phyloP scores from a whole-genome alignment of 2,113 vertebrate species.

The Myotis brandtii region DNA sequence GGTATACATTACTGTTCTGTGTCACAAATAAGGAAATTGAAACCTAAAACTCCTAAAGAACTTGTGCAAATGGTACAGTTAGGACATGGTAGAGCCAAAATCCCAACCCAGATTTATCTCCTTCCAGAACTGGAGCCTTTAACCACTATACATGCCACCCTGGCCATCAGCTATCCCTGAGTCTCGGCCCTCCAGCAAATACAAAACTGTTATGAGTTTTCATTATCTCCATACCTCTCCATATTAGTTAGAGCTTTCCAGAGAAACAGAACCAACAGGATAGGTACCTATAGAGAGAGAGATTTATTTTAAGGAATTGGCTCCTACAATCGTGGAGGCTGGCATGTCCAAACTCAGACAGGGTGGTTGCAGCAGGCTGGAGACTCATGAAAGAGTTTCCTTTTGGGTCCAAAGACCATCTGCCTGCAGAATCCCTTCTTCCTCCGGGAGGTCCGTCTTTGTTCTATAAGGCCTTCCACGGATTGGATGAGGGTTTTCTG shows the following conservation, averaged over 20 bases:
- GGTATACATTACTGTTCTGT: background rate
- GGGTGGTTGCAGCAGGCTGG: background rate
- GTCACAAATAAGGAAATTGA: background rate
- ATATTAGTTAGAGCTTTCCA: background rate
- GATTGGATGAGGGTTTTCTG: background rate
- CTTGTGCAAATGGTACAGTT: background rate
- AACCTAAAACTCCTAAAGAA: background rate
- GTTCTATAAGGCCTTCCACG: background rate
- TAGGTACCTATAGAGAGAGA: background rate
- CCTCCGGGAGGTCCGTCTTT: background rate
- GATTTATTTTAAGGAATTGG: background rate
- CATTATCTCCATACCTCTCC: background rate
- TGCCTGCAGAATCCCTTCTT: background rate
- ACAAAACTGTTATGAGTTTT: background rate
- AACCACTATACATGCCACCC: background rate
- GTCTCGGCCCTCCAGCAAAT: background rate
- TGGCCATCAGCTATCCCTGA: background rate
- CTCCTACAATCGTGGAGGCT: background rate
- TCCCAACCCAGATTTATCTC: background rate
- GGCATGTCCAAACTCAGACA: background rate
- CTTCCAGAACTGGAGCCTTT: background rate
- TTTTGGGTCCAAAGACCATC: background rate
- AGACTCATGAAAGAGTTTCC: background rate
- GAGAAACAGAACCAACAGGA: background rate
- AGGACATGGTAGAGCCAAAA: background rate